Conservation (phyloP, 1,140 invertebrate species). For the Drosophila virilis region DNA sequence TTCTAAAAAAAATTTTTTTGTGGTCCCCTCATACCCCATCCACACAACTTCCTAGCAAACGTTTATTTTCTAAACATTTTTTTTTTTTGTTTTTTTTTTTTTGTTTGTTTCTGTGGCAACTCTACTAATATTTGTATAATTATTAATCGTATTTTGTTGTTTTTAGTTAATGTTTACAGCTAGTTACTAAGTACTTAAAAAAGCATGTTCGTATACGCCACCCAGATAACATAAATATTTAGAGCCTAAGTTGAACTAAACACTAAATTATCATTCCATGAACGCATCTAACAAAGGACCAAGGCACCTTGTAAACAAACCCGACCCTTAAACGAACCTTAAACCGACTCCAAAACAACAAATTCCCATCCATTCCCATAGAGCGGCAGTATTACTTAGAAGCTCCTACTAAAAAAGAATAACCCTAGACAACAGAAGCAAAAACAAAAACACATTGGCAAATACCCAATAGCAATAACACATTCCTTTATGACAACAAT, state of each 20-base stretch:
- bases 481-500: conserved; percentile 18
- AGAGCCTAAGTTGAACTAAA: conserved; percentile 53
- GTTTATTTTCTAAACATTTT: background rate
- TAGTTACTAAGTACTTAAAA: conserved; percentile 75
- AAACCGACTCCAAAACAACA: background rate
- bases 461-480: conserved; percentile 9
- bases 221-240: conserved; percentile 55
- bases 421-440: background rate
- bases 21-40: background rate
- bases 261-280: conserved; percentile 69
- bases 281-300: conserved; percentile 37
- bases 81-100: conserved; percentile 8
- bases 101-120: conserved; percentile 34
- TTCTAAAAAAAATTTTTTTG: conserved; percentile 21
- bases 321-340: background rate
- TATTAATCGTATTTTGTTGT: conserved; percentile 33
- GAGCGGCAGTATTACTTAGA: conserved; percentile 48
- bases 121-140: background rate
- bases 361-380: conserved; percentile 16
- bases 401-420: conserved; percentile 4
- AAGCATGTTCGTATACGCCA: conserved; percentile 7
- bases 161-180: conserved; percentile 63
- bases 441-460: conserved; percentile 17
- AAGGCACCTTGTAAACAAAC: conserved; percentile 6
- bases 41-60: conserved; percentile 17